phyloP scores from a whole-genome alignment of 92 coral and sea anemone species.

The Pocillopora grandis region DNA sequence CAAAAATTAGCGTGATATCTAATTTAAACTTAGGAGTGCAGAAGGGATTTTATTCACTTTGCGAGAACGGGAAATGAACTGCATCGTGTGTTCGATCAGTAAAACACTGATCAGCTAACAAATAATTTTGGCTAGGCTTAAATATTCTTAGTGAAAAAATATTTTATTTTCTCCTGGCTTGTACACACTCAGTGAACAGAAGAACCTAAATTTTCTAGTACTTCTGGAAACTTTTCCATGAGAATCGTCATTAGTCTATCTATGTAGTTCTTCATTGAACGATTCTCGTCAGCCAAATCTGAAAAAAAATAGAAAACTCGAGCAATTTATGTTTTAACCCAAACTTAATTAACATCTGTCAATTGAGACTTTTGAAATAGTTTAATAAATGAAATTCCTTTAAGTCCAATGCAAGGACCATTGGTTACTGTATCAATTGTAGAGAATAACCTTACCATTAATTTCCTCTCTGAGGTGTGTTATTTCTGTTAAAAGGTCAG shows the following conservation, averaged over 20 bases:
- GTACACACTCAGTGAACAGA: not conserved
- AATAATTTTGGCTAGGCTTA: too few relatives aligned
- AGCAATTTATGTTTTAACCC: not conserved
- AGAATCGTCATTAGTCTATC: slow-evolving; percentile 76
- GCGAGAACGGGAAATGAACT: too few relatives aligned
- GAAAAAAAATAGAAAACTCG: not conserved
- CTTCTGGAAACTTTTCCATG: slow-evolving; percentile 92
- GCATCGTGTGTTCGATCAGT: too few relatives aligned
- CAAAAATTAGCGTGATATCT: too few relatives aligned
- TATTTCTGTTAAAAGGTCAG: slow-evolving; percentile 73
- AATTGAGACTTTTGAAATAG: too few relatives aligned
- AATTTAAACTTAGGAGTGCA: too few relatives aligned
- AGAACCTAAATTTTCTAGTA: slow-evolving; percentile 65
- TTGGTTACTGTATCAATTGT: not conserved
- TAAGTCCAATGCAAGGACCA: not conserved
- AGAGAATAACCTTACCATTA: slow-evolving; percentile 47
- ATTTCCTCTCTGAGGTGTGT: slow-evolving; percentile 71
- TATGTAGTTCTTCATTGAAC: slow-evolving; percentile 83
- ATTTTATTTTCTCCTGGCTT: not conserved
- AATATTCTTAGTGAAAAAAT: not conserved
- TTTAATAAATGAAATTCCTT: not conserved
- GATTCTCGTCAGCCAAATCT: slow-evolving; percentile 86
- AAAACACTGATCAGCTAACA: too few relatives aligned
- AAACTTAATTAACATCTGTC: too few relatives aligned
- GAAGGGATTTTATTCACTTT: too few relatives aligned